These are phyloP conservation scores for Ptilonorhynchus violaceus DNA, from an alignment of 2,113 vertebrate genomes.

Conservation along the genomic window DNA sequence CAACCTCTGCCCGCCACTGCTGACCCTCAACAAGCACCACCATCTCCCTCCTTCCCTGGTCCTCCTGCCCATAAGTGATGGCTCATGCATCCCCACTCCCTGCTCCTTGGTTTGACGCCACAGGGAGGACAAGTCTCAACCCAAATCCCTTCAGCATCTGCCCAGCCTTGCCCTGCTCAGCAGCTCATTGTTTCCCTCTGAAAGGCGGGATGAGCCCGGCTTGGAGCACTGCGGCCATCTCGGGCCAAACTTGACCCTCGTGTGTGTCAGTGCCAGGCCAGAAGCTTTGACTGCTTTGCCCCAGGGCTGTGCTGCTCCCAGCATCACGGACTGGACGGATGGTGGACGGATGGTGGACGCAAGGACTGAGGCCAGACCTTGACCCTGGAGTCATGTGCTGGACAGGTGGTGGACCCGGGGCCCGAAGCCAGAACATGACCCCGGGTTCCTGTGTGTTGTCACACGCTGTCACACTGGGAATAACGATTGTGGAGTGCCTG, in stretches of 20 bases:
- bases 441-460: background rate
- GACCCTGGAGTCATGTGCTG: background rate
- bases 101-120: background rate
- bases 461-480: background rate
- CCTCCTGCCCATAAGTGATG: background rate
- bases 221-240: background rate
- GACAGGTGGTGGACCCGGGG: background rate
- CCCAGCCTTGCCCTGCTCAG: background rate
- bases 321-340: accelerated
- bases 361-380: background rate
- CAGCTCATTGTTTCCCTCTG: background rate
- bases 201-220: background rate
- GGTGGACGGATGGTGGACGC: background rate
- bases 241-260: accelerated
- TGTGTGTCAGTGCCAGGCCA: background rate
- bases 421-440: background rate
- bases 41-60: background rate
- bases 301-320: background rate
- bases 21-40: background rate
- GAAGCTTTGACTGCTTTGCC: background rate
- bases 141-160: background rate
- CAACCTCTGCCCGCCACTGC: background rate
- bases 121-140: background rate
- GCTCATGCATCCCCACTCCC: background rate
- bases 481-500: accelerated